These are phyloP conservation scores for Fistularia commersonii DNA, from an alignment of 2,797 vertebrate genomes.

Conservation along the genomic window DNA sequence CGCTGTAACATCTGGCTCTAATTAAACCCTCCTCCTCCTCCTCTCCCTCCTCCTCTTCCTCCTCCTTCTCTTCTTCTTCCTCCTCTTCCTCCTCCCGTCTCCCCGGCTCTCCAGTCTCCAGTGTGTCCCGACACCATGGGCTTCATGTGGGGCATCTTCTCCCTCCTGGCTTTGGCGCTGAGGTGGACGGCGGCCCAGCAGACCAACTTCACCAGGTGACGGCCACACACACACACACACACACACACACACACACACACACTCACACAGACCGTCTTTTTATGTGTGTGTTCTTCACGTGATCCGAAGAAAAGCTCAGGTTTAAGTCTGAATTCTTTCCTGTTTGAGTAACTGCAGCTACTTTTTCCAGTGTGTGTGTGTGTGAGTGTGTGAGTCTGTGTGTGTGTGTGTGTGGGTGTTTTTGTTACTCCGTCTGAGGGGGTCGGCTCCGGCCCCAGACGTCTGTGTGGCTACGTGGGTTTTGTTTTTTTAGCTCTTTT, in stretches of 20 bases:
- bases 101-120: conserved; percentile 19
- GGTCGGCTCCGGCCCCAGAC: conserved; percentile 43
- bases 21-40: conserved; percentile 59
- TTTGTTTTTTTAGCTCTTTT: conserved; percentile 43
- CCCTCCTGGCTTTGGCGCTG: conserved; percentile 57
- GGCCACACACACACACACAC: no score
- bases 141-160: conserved; percentile 48
- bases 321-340: conserved; percentile 19
- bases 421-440: conserved; percentile 24
- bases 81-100: conserved; percentile 26
- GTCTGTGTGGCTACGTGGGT: no score
- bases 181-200: conserved; percentile 60
- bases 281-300: no score
- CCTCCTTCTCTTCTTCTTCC: conserved; percentile 26
- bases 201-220: conserved; percentile 69
- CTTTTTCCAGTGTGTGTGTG: conserved; percentile 34
- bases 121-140: conserved; percentile 62
- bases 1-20: conserved; percentile 67
- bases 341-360: conserved; percentile 8
- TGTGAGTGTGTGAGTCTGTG: conserved; percentile 33
- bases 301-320: not conserved
- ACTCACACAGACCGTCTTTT: no score
- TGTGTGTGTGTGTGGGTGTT: no score
- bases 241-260: not conserved
- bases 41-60: conserved; percentile 12